Evolutionary conservation across 1,140 invertebrate genomes (phyloP), one percentile per base, ranked within the genome.

Genomic region (Drosophila varians): DNA sequence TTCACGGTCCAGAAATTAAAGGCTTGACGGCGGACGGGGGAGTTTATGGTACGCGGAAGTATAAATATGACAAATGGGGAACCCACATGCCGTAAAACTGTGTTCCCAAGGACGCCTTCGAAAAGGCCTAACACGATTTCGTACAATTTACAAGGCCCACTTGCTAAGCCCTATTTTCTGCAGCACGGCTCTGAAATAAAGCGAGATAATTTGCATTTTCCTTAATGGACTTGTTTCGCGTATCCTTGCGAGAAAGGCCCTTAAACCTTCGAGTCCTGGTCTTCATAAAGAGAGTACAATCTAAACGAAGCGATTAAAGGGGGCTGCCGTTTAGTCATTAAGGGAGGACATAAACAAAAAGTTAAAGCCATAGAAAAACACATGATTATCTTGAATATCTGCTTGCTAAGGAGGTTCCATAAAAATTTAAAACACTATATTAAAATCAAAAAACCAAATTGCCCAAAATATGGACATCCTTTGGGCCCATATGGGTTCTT

Each of bases 151-250:
- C 43, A 61, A 28, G 52, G 25, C 38, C 14, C 55, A 64, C 55
- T 64, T 61, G 60, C 61, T 64, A 56, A 25, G 12, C 36, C 34
- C 47, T 71, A 47, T 36, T 74, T 45, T 43, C 40, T 47, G 61
- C 26, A 23, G 45, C 28, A 31, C 28, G 56, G 25, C 61, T 68
- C 69, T 18, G 25, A 71, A 83, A 74, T 47, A 53, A 42, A 55
- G 53, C 74, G 49, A 16, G 46, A 34, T 46, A 82, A 83, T 83
- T 77, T 82, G 57, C 68, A 69, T 60, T 57, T 31, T 31, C 52
- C 70, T 65, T 75, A 71, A 84, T 74, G 69, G 54, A 26, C 47
- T 48, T 77, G 75, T 70, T 71, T 31, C 61, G 57, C 52, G 66
- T 58, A 49, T 48, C 52, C 55, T 60, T 46, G 11, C 9, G 16